Evolutionary conservation across 2,888 invertebrate species (phyloP).

Genomic region (Xestoiulus laeticollis): DNA sequence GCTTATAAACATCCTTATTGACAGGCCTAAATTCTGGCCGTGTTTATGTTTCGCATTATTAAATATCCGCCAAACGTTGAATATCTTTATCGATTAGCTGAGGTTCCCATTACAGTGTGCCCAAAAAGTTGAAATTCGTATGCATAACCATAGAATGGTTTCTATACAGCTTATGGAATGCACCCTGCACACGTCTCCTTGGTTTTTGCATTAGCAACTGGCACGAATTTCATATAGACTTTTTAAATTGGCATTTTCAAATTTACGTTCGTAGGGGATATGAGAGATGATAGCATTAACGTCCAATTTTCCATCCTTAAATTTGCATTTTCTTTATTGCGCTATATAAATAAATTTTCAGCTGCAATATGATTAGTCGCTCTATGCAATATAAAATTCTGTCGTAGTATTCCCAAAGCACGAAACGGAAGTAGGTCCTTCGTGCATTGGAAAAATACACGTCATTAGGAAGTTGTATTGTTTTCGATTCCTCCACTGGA

Average conservation of each 20-base stretch:
- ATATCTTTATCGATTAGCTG: not conserved
- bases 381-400: not conserved
- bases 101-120: not conserved
- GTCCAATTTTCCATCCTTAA: constrained; percentile 28
- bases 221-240: not conserved
- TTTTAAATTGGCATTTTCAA: not conserved
- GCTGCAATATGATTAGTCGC: not conserved
- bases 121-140: not conserved
- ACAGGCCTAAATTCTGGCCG: not conserved
- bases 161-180: not conserved
- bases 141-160: not conserved
- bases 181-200: not conserved
- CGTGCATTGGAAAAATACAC: not conserved
- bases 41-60: not conserved
- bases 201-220: not conserved
- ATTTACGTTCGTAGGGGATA: not conserved
- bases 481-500: constrained; percentile 19
- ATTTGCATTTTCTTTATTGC: constrained; percentile 11
- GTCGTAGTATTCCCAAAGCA: not conserved
- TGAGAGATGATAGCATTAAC: not conserved
- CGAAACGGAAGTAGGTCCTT: not conserved
- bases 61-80: not conserved
- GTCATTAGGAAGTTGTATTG: not conserved
- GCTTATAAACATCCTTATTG: not conserved
- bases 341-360: not conserved